A percentile compares a stretch with the other conserved stretches of the same genome.
phyloP scores from a whole-genome alignment of 2,888 invertebrate species.

The Girardia tigrina region DNA sequence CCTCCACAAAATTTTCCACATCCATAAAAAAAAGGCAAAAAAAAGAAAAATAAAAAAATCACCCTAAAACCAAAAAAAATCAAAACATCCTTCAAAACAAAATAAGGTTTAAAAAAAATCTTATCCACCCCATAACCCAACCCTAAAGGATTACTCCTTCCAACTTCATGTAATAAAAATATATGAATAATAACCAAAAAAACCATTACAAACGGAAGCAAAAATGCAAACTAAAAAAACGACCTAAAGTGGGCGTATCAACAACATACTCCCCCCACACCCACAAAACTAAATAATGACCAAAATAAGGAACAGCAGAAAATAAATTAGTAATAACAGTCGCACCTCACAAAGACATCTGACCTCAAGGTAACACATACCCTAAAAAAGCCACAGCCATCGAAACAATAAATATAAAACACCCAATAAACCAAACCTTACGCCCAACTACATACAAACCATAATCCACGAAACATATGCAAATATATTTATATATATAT shows the following conservation, averaged over 20 bases:
- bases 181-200: slow-evolving; percentile 58
- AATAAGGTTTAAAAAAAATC: slow-evolving; percentile 61
- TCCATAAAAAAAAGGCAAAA: slow-evolving; percentile 59
- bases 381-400: slow-evolving; percentile 66
- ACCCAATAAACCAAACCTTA: slow-evolving; percentile 59
- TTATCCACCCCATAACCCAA: slow-evolving; percentile 59
- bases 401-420: slow-evolving; percentile 58
- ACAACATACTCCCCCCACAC: slow-evolving; percentile 66
- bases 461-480: slow-evolving; percentile 58
- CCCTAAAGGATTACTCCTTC: slow-evolving; percentile 60
- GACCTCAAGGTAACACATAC: slow-evolving; percentile 65
- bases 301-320: slow-evolving; percentile 62
- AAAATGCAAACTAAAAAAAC: slow-evolving; percentile 65
- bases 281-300: slow-evolving; percentile 58
- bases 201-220: slow-evolving; percentile 59
- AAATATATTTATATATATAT: no score
- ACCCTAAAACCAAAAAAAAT: slow-evolving; percentile 38
- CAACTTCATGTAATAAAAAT: slow-evolving; percentile 59
- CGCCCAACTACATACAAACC: slow-evolving; percentile 52
- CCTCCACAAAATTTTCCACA: slow-evolving; percentile 63
- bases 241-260: slow-evolving; percentile 62
- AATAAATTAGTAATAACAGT: slow-evolving; percentile 66
- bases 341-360: slow-evolving; percentile 69
- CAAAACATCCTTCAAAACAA: slow-evolving; percentile 57
- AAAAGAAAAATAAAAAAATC: slow-evolving; percentile 21